Base-by-base conservation (phyloP, 1,140 invertebrate genomes). In the Patella vulgata region DNA sequence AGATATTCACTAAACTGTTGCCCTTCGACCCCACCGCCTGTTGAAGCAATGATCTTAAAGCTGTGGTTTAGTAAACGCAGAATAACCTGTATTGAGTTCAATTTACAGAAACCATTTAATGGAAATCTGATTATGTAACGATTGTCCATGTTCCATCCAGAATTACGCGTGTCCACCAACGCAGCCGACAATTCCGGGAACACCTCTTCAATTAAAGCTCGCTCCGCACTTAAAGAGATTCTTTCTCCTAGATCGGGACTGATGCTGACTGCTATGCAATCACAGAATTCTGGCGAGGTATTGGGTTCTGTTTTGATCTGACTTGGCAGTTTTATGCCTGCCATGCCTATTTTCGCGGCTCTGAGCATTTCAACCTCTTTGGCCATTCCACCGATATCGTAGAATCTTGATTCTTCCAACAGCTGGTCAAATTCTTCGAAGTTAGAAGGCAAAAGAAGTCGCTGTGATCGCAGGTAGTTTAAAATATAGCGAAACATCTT, bases 401-500 rank as follows among this genome's bases (percentile, higher is more conserved):
- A 23, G 23, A 23, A 23, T 12, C 89, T 87, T 0, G 95, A 95
- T 84, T 98, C 96, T 74, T 97, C 94, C 17, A 95, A 83, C n/a
- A 98, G 87, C 43, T 97, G 87, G 71, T 97, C 94, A 46, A 94
- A 83, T 79, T 97, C 93, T 12, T 88, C 85, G 82, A 97, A 98
- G 79, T 94, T 90, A 4, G 91, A 90, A 0, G 95, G 94, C 75
- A 98, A 89, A 47, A 95, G 85, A 42, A 97, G 87, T 72, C 90
- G 89, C 36, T 92, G 92, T 82, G 95, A 96, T 71, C 96, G 88
- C 89, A 98, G 90, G 83, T 95, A 98, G 86, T 98, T 98, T 27
- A 98, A 87, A 76, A 98, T 93, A 82, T 97, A 94, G 21, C 95
- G 89, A 85, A 97, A 98, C 93, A 97, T 95, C 50, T 91, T 92